These are phyloP conservation scores for Enteromius afrohamiltoni DNA, from an alignment of 2,797 vertebrate species.

Conservation along the genomic window DNA sequence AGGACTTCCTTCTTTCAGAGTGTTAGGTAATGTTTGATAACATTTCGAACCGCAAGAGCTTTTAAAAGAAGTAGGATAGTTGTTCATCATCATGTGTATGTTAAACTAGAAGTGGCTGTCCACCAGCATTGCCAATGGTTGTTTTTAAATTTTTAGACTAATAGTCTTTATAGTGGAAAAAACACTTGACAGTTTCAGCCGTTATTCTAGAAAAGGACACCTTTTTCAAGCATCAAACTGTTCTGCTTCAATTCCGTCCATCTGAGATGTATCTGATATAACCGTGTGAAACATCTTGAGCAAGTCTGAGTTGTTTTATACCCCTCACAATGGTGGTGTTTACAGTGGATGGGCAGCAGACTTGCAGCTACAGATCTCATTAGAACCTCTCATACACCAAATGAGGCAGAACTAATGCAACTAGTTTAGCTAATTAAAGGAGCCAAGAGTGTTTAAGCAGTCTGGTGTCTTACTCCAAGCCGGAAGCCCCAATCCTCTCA, in stretches of 20 bases:
- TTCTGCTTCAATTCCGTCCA: neutral
- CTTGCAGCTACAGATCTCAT: conserved; percentile 51
- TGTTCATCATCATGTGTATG: neutral
- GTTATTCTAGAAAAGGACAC: neutral
- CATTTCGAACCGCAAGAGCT: neutral
- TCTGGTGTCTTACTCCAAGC: conserved; percentile 60
- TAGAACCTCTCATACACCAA: conserved; percentile 65
- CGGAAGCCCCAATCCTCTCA: conserved; percentile 68
- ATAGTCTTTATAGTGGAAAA: neutral
- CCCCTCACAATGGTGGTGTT: conserved; percentile 14
- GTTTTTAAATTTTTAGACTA: neutral
- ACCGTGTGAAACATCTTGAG: conserved; percentile 6
- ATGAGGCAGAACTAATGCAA: conserved; percentile 76
- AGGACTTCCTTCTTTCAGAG: conserved; percentile 46
- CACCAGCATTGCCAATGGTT: neutral
- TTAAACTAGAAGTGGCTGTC: neutral
- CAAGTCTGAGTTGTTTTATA: conserved; percentile 28
- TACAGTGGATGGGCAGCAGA: conserved; percentile 13
- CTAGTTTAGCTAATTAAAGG: conserved; percentile 69
- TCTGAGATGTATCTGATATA: conserved; percentile 13
- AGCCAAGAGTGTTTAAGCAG: conserved; percentile 53
- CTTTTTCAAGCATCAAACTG: neutral
- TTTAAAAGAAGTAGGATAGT: neutral
- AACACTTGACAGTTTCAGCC: neutral
- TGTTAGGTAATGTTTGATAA: conserved; percentile 40